Base-by-base conservation (phyloP, 2,888 invertebrate genomes). In the Leptopilina myrica region DNA sequence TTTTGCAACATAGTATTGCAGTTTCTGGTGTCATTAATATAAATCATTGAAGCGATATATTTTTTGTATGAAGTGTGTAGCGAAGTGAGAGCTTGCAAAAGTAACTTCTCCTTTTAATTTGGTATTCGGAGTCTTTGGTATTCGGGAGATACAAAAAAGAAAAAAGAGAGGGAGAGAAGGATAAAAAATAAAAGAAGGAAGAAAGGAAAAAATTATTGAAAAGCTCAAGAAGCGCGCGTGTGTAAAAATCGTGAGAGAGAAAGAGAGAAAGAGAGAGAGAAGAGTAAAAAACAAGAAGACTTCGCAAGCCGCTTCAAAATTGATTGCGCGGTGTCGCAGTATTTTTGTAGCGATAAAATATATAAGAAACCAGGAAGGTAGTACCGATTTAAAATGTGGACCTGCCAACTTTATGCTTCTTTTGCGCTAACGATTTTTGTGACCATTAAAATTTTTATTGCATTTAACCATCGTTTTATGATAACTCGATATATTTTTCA, bases 291-390 rank as follows among this genome's bases (percentile, higher is more conserved):
- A 33, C 2, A 56, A 56, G 49, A 69, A 33, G 56, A 73, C 73
- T 11, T 73, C 53, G 73, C 73, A 56, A 73, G 73, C 9, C 26
- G 53, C 73, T 49, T 73, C 53, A 56, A 73, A 73, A 73, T 73
- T 73, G 73, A 73, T 73, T 73, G 73, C 73, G 73, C 56, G 73
- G 33, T 73, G 73, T 73, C 73, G 56, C 73, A 53, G 73, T 73
- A 73, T 73, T 73, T 73, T 73, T 73, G 73, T 73, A 73, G 73
- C 73, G 73, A 73, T 73, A 73, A 73, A 73, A 73, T 73, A 73
- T 73, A 73, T 73, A 73, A 73, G 73, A 73, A 73, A 73, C 73
- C 73, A 73, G 73, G 73, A 73, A 73, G 73, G 73, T 56, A 73
- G 56, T 73, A 73, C 49, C 49, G 56, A 53, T 53, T 73, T 73